phyloP scores from a whole-genome alignment of 2,797 vertebrate genomes.

The Taeniopygia guttata region DNA sequence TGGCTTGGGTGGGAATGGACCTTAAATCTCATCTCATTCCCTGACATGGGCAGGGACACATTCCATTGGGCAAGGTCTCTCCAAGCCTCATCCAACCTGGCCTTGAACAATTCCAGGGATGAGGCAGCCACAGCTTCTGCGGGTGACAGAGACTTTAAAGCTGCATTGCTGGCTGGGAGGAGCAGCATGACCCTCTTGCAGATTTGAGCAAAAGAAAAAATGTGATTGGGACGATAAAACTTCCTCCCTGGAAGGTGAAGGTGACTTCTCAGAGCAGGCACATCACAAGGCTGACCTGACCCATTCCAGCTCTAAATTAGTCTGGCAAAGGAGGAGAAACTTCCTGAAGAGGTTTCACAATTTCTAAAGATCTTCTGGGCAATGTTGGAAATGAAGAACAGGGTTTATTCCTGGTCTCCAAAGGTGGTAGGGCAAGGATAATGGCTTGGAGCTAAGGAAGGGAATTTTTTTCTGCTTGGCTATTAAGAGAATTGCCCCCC shows the following conservation, averaged over 20 bases:
- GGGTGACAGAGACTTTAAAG: background rate
- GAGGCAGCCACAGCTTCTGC: background rate
- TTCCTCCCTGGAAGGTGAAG: background rate
- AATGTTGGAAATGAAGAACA: constrained; percentile 37
- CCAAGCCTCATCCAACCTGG: background rate
- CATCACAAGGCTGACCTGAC: background rate
- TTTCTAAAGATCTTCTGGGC: constrained; percentile 42
- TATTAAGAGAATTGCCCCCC: background rate
- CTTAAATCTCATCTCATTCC: background rate
- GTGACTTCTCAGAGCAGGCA: background rate
- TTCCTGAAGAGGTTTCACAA: constrained; percentile 22
- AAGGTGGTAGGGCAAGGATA: background rate
- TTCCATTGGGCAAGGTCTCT: background rate
- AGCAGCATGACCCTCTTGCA: background rate
- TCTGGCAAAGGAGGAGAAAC: background rate
- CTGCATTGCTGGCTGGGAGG: background rate
- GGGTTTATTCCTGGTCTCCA: constrained; percentile 46
- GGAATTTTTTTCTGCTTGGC: background rate
- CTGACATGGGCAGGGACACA: rapidly evolving
- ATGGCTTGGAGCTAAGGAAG: background rate
- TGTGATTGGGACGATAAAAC: background rate
- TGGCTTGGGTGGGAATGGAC: background rate
- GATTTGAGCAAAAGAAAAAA: background rate
- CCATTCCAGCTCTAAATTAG: background rate
- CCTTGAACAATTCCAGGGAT: background rate